Evolutionary conservation across 2,113 vertebrate species (phyloP).

Genomic region (Cyanoliseus patagonus): DNA sequence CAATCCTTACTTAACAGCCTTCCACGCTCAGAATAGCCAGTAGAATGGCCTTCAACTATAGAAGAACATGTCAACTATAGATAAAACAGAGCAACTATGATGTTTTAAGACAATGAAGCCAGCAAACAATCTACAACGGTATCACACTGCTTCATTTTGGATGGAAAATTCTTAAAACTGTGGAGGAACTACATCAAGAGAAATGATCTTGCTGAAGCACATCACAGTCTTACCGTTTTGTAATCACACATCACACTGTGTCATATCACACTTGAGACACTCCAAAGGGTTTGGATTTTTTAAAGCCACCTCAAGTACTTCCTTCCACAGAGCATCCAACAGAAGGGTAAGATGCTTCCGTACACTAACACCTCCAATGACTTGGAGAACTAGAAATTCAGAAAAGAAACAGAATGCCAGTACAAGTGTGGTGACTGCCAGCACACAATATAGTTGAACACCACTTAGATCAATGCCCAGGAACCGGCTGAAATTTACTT

Average conservation of each 20-base stretch:
- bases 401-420: not conserved
- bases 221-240: not conserved
- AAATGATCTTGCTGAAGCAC: not conserved
- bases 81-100: not conserved
- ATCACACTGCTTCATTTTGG: not conserved
- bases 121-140: not conserved
- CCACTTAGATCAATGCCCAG: not conserved
- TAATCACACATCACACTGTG: not conserved
- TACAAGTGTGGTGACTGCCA: not conserved
- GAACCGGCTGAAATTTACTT: not conserved
- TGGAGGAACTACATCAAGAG: not conserved
- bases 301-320: not conserved
- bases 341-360: not conserved
- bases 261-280: not conserved
- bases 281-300: not conserved
- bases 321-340: not conserved
- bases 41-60: not conserved
- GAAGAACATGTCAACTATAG: not conserved
- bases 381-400: not conserved
- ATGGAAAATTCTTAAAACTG: not conserved
- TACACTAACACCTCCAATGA: not conserved
- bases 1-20: not conserved
- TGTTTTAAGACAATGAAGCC: not conserved
- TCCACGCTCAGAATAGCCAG: not conserved
- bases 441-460: not conserved